Base-by-base conservation (phyloP, 2,797 vertebrate species). In the Liasis olivaceus region DNA sequence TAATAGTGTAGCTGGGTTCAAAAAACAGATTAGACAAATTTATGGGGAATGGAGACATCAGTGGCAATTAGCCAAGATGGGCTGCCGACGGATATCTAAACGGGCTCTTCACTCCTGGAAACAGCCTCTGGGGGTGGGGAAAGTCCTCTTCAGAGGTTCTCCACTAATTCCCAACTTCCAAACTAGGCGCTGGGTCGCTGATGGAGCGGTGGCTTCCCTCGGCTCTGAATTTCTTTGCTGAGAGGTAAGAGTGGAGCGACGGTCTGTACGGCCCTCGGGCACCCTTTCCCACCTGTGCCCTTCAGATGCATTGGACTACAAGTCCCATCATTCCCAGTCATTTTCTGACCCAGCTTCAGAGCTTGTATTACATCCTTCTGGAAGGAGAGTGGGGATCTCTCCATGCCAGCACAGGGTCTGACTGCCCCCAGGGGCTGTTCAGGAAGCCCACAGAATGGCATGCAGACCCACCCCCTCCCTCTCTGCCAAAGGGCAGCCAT, bases 1-100 rank as follows among this genome's bases (percentile, higher is more conserved):
- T 90, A 93, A 93, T 93, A 87, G 92, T 64, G 31, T 84, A n/a
- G 81, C 89, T 42, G 85, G 89, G 89, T 88, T 93, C 92, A 88
- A 90, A 93, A 93, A 93, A 87, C 31, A 89, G 89, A 93, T 93
- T 90, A 90, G 92, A 93, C 92, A 93, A 93, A 93, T 93, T 93
- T 93, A 93, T 93, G 89, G 92, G 89, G 85, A 90, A 90, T 59
- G 64, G 85, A 93, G 92, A 90, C 92, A 84, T 93, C 24, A 24
- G 58, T 90, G 89, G 92, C 92, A 93, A 93, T 93, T 93, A 93
- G 85, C 92, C 92, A 90, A 64, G 85, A 88, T 51, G 86, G 92
- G 59, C 59, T 90, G 89, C 69, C 31, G 51, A n/a, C 5, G 14
- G 84, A 87, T 81, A 69, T 14, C 0, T 42, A 42, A 87, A 87